These are phyloP conservation scores for Myopa testacea DNA, from an alignment of 2,888 invertebrate species.

Conservation along the genomic window DNA sequence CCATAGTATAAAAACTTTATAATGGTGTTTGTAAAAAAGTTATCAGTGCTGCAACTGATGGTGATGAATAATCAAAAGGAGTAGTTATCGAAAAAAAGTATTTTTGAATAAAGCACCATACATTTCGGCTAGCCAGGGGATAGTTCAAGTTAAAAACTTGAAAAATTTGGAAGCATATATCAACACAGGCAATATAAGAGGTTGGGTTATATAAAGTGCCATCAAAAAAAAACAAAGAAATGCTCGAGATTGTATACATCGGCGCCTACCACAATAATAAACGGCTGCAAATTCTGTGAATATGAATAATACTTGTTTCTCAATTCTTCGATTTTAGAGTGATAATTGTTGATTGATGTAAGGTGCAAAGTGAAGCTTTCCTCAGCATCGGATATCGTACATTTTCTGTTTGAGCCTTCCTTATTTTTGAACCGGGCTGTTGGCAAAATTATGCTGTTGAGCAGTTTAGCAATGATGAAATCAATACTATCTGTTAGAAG, in stretches of 20 bases:
- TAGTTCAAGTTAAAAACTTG: constrained; percentile 3
- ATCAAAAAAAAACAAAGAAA: background rate
- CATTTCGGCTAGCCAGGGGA: background rate
- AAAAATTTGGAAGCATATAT: background rate
- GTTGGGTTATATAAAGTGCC: constrained; percentile 8
- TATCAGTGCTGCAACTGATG: no score
- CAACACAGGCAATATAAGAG: background rate
- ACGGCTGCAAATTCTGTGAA: constrained; percentile 2
- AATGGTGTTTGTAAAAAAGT: no score
- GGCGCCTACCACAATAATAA: constrained; percentile 1
- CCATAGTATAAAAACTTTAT: no score
- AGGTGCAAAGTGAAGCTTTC: background rate
- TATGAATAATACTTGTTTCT: background rate
- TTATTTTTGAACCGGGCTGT: no score
- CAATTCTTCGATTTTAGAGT: background rate
- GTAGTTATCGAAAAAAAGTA: no score
- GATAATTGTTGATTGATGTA: background rate
- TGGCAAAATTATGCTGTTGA: no score
- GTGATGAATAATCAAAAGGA: no score
- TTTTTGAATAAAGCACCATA: no score
- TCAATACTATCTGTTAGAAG: no score
- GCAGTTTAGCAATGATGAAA: no score
- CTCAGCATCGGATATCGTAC: background rate
- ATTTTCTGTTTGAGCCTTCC: background rate
- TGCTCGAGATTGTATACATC: background rate